phyloP scores from a whole-genome alignment of 2,797 vertebrate genomes.

The Parotocinclus haroldoi region DNA sequence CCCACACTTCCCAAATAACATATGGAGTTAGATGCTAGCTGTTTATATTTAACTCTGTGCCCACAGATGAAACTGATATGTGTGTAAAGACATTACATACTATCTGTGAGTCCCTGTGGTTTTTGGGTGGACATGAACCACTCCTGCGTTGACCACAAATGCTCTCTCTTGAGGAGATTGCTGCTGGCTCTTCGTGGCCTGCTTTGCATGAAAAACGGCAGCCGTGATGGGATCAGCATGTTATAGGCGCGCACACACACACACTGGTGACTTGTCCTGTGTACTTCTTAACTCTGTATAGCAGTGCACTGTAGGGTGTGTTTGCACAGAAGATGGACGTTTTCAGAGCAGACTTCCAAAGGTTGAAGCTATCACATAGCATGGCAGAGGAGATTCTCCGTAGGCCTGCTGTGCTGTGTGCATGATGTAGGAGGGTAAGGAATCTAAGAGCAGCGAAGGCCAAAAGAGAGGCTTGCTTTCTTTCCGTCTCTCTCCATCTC shows the following conservation, averaged over 20 bases:
- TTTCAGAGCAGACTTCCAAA: conserved; percentile 1
- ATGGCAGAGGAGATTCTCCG: background rate
- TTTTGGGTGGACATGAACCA: conserved; percentile 39
- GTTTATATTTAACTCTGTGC: conserved; percentile 46
- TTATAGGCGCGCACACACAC: conserved; percentile 15
- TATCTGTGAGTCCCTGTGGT: conserved; percentile 41
- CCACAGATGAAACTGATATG: conserved; percentile 47
- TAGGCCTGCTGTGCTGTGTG: background rate
- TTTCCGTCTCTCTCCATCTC: conserved; percentile 14
- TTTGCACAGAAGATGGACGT: background rate
- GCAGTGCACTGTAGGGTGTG: background rate
- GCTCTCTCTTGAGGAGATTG: conserved; percentile 29
- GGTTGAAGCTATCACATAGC: conserved; percentile 12
- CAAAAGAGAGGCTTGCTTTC: conserved; percentile 18
- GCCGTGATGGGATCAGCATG: conserved; percentile 29
- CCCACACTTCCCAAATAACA: background rate
- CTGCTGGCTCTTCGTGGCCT: conserved; percentile 26
- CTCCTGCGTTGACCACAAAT: conserved; percentile 39
- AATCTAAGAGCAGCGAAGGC: conserved; percentile 9
- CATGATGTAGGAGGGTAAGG: background rate
- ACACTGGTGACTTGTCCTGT: conserved; percentile 17
- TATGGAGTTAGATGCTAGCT: conserved; percentile 35
- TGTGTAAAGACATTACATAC: conserved; percentile 37
- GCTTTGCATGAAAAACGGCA: conserved; percentile 30
- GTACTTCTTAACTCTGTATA: conserved; percentile 13